These are phyloP conservation scores for Baccha elongata DNA, from an alignment of 2,888 invertebrate genomes.

Conservation along the genomic window DNA sequence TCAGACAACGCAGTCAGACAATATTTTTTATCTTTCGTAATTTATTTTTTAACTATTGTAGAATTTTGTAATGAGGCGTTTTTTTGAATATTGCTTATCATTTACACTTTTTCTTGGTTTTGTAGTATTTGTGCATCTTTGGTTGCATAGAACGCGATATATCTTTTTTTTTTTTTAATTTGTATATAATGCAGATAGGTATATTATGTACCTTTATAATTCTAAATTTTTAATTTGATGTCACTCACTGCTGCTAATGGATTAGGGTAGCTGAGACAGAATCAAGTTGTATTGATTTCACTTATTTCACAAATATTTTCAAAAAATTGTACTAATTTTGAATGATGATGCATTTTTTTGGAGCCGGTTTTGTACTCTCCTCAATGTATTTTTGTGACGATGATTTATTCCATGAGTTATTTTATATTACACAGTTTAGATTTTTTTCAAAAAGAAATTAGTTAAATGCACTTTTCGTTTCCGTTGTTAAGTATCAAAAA, in stretches of 20 bases:
- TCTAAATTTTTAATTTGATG: too few relatives aligned
- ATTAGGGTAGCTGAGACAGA: not conserved
- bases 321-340: conserved; percentile 60
- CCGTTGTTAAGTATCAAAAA: not conserved
- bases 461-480: conserved; percentile 48
- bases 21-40: conserved; percentile 35
- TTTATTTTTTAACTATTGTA: conserved; percentile 47
- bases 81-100: conserved; percentile 73
- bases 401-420: conserved; percentile 35
- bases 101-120: conserved; percentile 74
- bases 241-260: not conserved
- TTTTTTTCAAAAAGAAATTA: conserved; percentile 1
- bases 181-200: too few relatives aligned
- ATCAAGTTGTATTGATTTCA: conserved; percentile 81
- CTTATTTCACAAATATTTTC: conserved; percentile 76
- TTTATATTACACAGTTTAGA: not conserved
- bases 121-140: conserved; percentile 73
- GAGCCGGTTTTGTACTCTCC: conserved; percentile 19
- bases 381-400: not conserved
- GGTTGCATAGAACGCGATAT: conserved; percentile 65
- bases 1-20: conserved; percentile 47
- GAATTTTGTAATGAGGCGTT: conserved; percentile 58
- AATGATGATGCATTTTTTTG: conserved; percentile 58
- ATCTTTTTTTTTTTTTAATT: too few relatives aligned
- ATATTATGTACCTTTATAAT: too few relatives aligned